phyloP scores from a whole-genome alignment of 2,888 invertebrate species.

The Polydrusus tereticollis region DNA sequence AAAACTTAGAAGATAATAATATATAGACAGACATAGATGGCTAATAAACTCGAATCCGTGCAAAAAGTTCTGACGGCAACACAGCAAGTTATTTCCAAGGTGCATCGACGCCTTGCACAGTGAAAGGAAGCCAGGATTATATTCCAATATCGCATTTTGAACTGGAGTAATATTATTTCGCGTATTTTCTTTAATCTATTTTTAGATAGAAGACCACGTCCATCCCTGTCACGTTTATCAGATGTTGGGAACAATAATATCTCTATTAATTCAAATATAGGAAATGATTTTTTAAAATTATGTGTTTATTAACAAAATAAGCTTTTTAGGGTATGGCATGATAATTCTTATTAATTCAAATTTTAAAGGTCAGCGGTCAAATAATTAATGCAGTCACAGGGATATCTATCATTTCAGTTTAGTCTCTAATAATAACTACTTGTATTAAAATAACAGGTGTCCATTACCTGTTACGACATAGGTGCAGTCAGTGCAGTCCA shows the following conservation, averaged over 20 bases:
- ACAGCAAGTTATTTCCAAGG: slow-evolving; percentile 23
- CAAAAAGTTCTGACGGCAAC: slow-evolving; percentile 7
- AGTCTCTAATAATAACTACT: too few species aligned
- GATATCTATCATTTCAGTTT: too few species aligned
- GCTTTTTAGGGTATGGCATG: background rate
- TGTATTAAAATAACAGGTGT: too few species aligned
- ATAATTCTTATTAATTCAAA: background rate
- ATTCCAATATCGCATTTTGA: slow-evolving; percentile 36
- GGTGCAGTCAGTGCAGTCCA: too few species aligned
- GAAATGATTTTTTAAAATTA: background rate
- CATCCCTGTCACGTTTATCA: slow-evolving; percentile 8
- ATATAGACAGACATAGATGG: too few species aligned
- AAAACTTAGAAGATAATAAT: too few species aligned
- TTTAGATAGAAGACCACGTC: slow-evolving; percentile 10
- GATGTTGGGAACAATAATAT: slow-evolving; percentile 5
- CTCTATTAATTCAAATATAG: background rate
- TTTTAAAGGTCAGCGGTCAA: background rate
- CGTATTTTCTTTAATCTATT: background rate
- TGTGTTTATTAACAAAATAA: background rate
- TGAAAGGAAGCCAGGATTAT: slow-evolving; percentile 28
- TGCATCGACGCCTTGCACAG: slow-evolving; percentile 39
- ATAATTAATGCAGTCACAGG: too few species aligned
- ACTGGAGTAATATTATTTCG: slow-evolving; percentile 29
- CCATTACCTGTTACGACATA: too few species aligned
- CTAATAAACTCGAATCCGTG: background rate